These are phyloP conservation scores for Platycercus adscitus DNA, from an alignment of 2,113 vertebrate genomes.

Conservation along the genomic window DNA sequence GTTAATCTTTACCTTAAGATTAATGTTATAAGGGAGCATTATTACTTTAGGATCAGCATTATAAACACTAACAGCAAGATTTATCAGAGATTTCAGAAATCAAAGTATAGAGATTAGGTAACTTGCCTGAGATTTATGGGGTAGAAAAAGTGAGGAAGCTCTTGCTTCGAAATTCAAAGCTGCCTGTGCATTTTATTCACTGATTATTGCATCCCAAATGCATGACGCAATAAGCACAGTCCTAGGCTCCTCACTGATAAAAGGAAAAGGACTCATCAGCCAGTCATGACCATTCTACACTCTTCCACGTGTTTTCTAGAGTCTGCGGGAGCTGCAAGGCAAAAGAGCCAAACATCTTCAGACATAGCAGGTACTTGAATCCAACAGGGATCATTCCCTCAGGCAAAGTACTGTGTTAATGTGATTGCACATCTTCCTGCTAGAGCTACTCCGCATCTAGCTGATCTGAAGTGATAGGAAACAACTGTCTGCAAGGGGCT, in stretches of 20 bases:
- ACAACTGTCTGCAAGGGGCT: neutral
- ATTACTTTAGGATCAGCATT: neutral
- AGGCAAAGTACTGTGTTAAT: neutral
- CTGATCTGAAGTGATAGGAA: neutral
- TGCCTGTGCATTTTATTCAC: neutral
- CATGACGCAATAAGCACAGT: neutral
- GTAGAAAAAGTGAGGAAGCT: neutral
- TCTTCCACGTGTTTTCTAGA: neutral
- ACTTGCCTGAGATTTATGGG: neutral
- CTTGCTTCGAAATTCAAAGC: neutral
- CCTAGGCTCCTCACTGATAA: neutral
- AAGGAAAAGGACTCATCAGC: neutral
- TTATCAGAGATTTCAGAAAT: constrained; percentile 17
- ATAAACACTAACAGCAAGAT: neutral
- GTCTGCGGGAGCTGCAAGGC: neutral
- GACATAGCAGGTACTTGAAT: neutral
- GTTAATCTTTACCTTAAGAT: constrained; percentile 20
- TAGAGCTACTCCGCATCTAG: neutral
- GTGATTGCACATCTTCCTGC: neutral
- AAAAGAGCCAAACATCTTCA: neutral
- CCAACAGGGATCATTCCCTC: neutral
- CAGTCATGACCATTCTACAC: neutral
- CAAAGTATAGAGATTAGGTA: neutral
- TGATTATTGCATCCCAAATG: neutral
- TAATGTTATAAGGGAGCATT: neutral